Base-by-base conservation (phyloP, 2,113 vertebrate genomes). In the Equus przewalskii region DNA sequence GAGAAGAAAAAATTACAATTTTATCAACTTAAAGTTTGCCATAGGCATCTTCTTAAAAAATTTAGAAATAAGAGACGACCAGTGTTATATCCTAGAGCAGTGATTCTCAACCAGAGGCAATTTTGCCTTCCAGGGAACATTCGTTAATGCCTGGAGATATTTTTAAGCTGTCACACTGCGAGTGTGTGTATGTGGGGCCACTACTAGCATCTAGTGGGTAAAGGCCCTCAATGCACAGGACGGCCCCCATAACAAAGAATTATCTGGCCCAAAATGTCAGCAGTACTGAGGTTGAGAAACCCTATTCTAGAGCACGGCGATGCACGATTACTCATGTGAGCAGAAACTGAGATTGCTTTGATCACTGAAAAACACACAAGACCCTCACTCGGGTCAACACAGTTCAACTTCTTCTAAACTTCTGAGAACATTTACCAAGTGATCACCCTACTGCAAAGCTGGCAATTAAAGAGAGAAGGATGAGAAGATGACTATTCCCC, bases 281-380 rank as follows among this genome's bases (percentile, higher is more conserved):
- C 26, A 6, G 11, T 30, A 24, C 65, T 65, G 22, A 93, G 19
- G 36, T 1, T 24, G 18, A 79, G 69, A 83, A 92, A 26, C 30
- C 2, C 18, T 58, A 28, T 51, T 28, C 18, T 33, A 41, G 21
- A 81, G 7, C 22, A 41, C n/a, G 21, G 21, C 6, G 21, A 79
- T 54, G 1, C 21, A 69, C 60, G 56, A 67, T 36, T 60, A 60
- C 30, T 11, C 73, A 44, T 89, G 65, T 19, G 22, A 79, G 10
- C 26, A 94, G 86, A 95, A 96, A 76, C 49, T 21, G 26, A 93
- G 36, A 65, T 65, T 54, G 64, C 5, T 72, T 91, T 82, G 11
- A 33, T 46, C 44, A 51, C 0, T 24, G 21, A 91, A 80, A 96
- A 14, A 85, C 2, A 93, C 46, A 58, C 6, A 41, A 56, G 78